These are phyloP conservation scores for Drosophila mimica DNA, from an alignment of 2,888 invertebrate genomes.

Conservation along the genomic window DNA sequence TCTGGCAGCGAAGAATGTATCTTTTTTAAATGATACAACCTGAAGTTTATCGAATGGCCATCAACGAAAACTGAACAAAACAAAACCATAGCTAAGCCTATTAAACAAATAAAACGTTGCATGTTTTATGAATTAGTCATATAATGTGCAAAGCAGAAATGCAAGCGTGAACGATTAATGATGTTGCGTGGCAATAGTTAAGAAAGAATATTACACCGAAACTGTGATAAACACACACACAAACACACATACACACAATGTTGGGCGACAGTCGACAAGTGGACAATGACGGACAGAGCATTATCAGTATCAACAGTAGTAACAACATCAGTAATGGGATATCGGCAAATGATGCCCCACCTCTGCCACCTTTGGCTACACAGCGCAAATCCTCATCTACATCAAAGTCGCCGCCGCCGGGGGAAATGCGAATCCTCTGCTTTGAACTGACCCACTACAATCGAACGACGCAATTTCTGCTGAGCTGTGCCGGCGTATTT, in stretches of 20 bases:
- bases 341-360: slow-evolving; percentile 2
- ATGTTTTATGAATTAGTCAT: not conserved
- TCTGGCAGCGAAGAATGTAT: slow-evolving; percentile 21
- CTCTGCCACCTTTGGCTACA: not conserved
- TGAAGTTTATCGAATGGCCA: slow-evolving; percentile 20
- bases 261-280: slow-evolving; percentile 35
- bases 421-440: slow-evolving; percentile 89
- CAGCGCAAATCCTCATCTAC: slow-evolving; percentile 51
- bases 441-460: slow-evolving; percentile 89
- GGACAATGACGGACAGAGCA: slow-evolving; percentile 35
- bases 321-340: slow-evolving; percentile 23
- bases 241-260: slow-evolving; percentile 32
- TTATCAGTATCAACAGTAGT: slow-evolving; percentile 65
- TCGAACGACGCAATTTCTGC: slow-evolving; percentile 89
- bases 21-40: slow-evolving; percentile 2
- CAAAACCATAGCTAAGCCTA: slow-evolving; percentile 20
- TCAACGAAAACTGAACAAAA: slow-evolving; percentile 28
- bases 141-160: slow-evolving; percentile 21
- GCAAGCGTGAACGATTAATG: slow-evolving; percentile 9
- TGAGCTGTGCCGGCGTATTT: slow-evolving; percentile 93
- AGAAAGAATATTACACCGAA: not conserved
- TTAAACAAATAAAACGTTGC: not conserved
- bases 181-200: slow-evolving; percentile 25
- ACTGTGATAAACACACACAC: slow-evolving; percentile 43
- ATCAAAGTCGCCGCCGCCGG: slow-evolving; percentile 34